A percentile compares a stretch with the other conserved stretches of the same genome.
Evolutionary conservation across 2,113 vertebrate species (phyloP).

Genomic region (Lutjanus erythropterus): DNA sequence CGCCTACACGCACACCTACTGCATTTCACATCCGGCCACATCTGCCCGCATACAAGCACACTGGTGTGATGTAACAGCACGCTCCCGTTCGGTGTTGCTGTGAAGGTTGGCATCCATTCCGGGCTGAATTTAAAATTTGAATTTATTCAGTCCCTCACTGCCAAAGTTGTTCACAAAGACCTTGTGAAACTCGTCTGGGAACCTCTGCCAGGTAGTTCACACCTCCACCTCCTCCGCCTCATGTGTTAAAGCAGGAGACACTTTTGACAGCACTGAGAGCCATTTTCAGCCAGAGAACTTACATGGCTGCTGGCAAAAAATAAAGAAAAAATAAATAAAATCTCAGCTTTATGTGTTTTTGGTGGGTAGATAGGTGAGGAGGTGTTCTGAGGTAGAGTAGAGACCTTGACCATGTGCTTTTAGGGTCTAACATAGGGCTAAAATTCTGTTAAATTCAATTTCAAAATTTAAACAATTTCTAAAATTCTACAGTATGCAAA

Average conservation of each 20-base stretch:
- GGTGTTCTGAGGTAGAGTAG: not conserved
- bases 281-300: conserved; percentile 55
- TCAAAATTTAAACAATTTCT: not conserved
- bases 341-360: conserved; percentile 19
- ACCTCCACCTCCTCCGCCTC: conserved; percentile 65
- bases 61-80: conserved; percentile 47
- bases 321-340: not conserved
- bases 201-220: conserved; percentile 67
- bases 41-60: conserved; percentile 37
- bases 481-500: not conserved
- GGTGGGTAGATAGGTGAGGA: not conserved
- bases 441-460: not conserved
- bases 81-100: conserved; percentile 43
- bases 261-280: conserved; percentile 65
- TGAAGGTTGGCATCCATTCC: conserved; percentile 30
- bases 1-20: conserved; percentile 62
- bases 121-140: conserved; percentile 61
- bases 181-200: conserved; percentile 54
- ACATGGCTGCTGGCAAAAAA: conserved; percentile 48
- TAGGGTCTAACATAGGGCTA: not conserved
- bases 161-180: conserved; percentile 57
- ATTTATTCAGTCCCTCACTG: conserved; percentile 52
- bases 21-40: conserved; percentile 52
- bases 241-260: conserved; percentile 61
- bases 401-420: not conserved